Conservation (phyloP, 2,113 vertebrate species). For the Asarcornis scutulata region DNA sequence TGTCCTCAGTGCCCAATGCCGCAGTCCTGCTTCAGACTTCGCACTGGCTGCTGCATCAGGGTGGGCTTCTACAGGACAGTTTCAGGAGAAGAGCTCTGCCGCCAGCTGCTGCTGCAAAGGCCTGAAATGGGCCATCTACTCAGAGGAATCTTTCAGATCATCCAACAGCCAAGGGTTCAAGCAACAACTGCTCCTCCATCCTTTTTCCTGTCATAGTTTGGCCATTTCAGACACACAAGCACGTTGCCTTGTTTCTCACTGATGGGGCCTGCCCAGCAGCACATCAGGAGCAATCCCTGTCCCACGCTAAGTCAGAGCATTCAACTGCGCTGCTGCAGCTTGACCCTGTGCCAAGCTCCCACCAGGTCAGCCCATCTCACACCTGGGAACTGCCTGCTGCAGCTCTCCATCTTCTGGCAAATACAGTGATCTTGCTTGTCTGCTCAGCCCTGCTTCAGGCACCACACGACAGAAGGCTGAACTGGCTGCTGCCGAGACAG, state of each 20-base stretch:
- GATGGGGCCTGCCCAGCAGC: not conserved
- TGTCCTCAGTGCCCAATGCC: fast-evolving
- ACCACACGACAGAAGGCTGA: fast-evolving
- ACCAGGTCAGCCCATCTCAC: fast-evolving
- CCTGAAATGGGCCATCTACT: not conserved
- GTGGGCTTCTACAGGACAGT: not conserved
- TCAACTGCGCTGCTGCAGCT: not conserved
- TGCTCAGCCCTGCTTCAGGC: not conserved
- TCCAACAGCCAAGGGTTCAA: not conserved
- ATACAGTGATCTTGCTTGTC: fast-evolving
- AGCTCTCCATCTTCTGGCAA: not conserved
- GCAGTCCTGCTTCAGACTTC: not conserved
- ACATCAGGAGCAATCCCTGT: not conserved
- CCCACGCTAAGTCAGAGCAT: not conserved
- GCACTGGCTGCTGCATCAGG: not conserved
- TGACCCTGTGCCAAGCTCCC: not conserved
- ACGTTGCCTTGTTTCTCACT: fast-evolving
- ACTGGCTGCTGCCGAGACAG: not conserved
- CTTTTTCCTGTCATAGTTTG: not conserved
- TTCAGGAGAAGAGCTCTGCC: not conserved
- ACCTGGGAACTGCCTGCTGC: not conserved
- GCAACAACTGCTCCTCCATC: not conserved
- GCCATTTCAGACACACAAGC: not conserved
- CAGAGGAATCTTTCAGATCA: not conserved
- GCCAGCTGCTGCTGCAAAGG: not conserved